Evolutionary conservation across 2,797 vertebrate genomes (phyloP), one percentile per base, ranked within the genome.

Genomic region (Oryzias sinensis): DNA sequence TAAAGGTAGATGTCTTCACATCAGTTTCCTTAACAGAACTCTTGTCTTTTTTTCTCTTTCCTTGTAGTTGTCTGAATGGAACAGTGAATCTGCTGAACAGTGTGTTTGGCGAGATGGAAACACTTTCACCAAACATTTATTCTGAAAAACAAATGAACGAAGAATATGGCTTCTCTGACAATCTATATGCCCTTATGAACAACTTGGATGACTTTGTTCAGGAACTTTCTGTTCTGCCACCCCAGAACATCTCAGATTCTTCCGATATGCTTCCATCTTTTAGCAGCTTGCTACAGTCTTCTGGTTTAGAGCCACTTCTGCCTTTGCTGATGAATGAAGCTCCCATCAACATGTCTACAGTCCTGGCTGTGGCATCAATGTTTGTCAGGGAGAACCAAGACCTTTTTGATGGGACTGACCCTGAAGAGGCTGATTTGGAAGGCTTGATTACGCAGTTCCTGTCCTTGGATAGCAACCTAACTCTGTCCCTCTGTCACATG

Each of bases 11-110:
- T 20, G 5, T 48, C 5, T 6, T 45, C 20, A 13, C 9, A 13
- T 49, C 1, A 40, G 17, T 13, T 0, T 5, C 3, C 5, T 49
- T 14, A 17, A 4, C 33, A 16, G 33, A 45, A 24, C 15, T 62
- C 2, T 16, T 5, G 37, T 53, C 0, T 59, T 63, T 1, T 57
- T 5, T 24, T 6, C 48, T 52, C 71, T 16, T 64, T 40, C 18
- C 77, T 22, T 52, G 5, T 52, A 93, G 92, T 51, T 74, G 2
- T 59, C 77, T 93, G 55, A 86, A 88, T 71, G 92, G 90, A 72
- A 70, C 79, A 15, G 59, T 87, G 33, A 70, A 61, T 70, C 56
- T 93, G 46, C 51, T 92, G 33, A 80, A 91, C 56, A 43, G 72
- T 42, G 15, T 84, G 11, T 91, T 84, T 13, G 59, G 72, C 2